Percentiles rank a stretch among this genome's conserved stretches.
phyloP scores from a whole-genome alignment of 2,888 invertebrate genomes.

The Stenotaenia linearis region DNA sequence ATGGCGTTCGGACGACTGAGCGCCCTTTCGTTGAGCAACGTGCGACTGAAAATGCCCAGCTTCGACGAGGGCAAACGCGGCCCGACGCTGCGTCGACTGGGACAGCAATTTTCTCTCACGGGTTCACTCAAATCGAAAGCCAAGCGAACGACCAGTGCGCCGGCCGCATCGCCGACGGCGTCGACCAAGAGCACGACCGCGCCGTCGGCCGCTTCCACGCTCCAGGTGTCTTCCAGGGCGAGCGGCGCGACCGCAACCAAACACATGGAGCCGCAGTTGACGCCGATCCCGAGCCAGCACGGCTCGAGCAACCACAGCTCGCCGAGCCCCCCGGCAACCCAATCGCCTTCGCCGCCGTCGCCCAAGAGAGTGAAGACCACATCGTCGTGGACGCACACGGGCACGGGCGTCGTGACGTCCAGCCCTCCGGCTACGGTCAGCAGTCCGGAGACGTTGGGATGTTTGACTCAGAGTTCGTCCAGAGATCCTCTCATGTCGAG shows the following conservation, averaged over 20 bases:
- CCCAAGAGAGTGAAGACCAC: not conserved
- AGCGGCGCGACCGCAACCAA: not conserved
- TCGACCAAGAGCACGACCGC: not conserved
- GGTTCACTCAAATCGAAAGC: constrained; percentile 34
- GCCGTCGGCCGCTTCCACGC: not conserved
- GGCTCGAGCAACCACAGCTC: constrained; percentile 33
- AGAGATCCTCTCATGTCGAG: constrained; percentile 33
- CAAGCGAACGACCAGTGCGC: constrained; percentile 33
- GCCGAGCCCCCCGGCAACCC: constrained; percentile 27
- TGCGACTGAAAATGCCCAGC: constrained; percentile 34
- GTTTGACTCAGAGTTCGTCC: constrained; percentile 33
- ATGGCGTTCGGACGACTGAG: constrained; percentile 24
- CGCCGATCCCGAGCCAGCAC: constrained; percentile 35
- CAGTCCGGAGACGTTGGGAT: constrained; percentile 32
- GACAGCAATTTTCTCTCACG: constrained; percentile 32
- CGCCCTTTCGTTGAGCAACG: constrained; percentile 30
- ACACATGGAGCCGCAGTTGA: constrained; percentile 14
- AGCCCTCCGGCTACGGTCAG: constrained; percentile 31
- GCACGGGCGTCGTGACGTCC: constrained; percentile 26
- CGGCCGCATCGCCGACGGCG: constrained; percentile 30
- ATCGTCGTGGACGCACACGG: not conserved
- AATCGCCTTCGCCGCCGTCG: constrained; percentile 1
- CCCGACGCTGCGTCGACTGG: constrained; percentile 32
- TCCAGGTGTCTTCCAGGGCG: constrained; percentile 27
- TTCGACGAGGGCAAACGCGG: constrained; percentile 35